Base-by-base conservation (phyloP, 2,797 vertebrate genomes). In the Lagocephalus sceleratus region DNA sequence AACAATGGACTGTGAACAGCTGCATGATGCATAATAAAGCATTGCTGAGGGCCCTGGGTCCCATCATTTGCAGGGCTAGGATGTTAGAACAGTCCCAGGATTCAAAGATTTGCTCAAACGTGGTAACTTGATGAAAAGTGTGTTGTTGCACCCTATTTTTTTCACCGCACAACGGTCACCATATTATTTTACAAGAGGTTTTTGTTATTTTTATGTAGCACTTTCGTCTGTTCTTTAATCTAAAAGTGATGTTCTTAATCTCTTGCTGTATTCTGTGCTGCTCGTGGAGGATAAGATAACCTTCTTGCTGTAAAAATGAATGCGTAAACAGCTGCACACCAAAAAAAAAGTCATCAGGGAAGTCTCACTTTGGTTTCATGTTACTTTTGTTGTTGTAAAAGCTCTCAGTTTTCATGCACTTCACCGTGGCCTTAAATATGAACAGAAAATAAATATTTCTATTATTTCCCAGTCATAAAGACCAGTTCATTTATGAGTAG, bases 361-460 rank as follows among this genome's bases (percentile, higher is more conserved):
- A 51, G 26, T 47, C 6, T 12, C 7, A 35, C 32, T 35, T 35
- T 14, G 32, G 32, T 35, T 35, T 35, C 8, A 11, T 29, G 32
- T 35, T 35, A 35, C 12, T 35, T 35, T 54, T 56, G 54, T 49
- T 62, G 43, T 22, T 42, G 60, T 16, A 39, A 60, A 16, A 67
- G 19, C 41, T 47, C 32, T 51, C 23, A 63, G 48, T 56, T 50
- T 1, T 26, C 54, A 74, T 19, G 60, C 63, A 69, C 15, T 63
- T 79, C 49, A 58, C 63, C 51, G 49, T 67, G 47, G 66, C 69
- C 47, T 66, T 67, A 41, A 48, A 60, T 20, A 44, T 44, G 8
- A 11, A 20, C 11, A 15, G 14, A 6, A 55, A 57, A 41, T 68
- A 67, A 57, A 51, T 44, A 20, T 44, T 44, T 20, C 17, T 44